Base-by-base conservation (phyloP, 2,797 vertebrate species). In the Falco berigora region DNA sequence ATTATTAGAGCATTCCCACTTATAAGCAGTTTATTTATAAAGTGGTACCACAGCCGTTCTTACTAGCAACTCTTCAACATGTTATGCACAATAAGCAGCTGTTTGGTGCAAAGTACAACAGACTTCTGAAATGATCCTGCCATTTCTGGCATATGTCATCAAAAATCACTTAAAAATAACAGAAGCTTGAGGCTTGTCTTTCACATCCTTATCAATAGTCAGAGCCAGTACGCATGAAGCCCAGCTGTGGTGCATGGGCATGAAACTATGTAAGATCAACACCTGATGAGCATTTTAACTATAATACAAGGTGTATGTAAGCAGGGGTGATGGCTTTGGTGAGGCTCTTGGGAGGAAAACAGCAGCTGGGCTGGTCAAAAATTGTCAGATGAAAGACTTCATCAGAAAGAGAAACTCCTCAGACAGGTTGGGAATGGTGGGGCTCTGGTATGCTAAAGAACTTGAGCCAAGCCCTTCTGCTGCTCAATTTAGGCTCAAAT, bases 261-360 rank as follows among this genome's bases (percentile, higher is more conserved):
- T 4, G 8, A 53, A 82, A 56, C 58, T 34, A 4, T 16, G 32
- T 46, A 17, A 88, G 58, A 61, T 34, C 49, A 75, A 83, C 58
- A 50, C 46, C 75, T 66, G 64, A 71, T 0, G 2, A 77, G 73
- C 61, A 58, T 90, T 93, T 88, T 24, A 76, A 75, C 58, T 46
- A 4, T 61, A 61, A 55, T n/a, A 32, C 42, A 81, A 78, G 28
- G 56, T 91, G 79, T 67, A 15, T 74, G 90, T 88, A 46, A 66
- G 56, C 17, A 40, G 53, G 30, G 32, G 10, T 75, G 36, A 53
- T 17, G n/a, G 14, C 0, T 5, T 17, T 42, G 0, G 6, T 22
- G 5, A 4, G 8, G 6, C 1, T 77, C 1, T 30, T 15, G 3
- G 3, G 52, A 63, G 8, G 6, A 21, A 22, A 4, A 3, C 0